Evolutionary conservation across 2,797 vertebrate genomes (phyloP).

Genomic region (Brachyalestes nurse): DNA sequence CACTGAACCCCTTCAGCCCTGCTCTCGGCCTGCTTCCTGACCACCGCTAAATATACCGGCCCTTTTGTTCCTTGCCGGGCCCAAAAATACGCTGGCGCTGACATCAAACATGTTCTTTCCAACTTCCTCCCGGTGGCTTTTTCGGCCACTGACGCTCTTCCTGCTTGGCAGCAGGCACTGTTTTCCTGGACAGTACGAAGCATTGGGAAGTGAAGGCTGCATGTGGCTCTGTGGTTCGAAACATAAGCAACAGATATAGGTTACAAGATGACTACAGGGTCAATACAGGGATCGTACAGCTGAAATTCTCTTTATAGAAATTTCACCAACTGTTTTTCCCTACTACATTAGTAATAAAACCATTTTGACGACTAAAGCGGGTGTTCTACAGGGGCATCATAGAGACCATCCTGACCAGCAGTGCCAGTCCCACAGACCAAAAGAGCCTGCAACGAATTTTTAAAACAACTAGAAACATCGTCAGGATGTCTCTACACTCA

Average conservation of each 20-base stretch:
- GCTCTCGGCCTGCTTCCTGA: slow-evolving; percentile 74
- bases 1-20: slow-evolving; percentile 59
- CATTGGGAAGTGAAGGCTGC: slow-evolving; percentile 49
- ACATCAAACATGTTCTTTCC: slow-evolving; percentile 72
- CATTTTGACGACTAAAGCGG: no score
- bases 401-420: no score
- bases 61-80: slow-evolving; percentile 65
- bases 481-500: no score
- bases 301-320: no score
- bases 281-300: neutral
- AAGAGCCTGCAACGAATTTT: no score
- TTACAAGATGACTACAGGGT: slow-evolving; percentile 23
- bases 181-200: slow-evolving; percentile 59
- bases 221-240: slow-evolving; percentile 35
- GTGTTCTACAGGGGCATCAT: no score
- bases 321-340: no score
- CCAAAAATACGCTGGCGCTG: slow-evolving; percentile 67
- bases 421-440: no score
- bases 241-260: slow-evolving; percentile 38
- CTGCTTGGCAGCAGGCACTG: slow-evolving; percentile 49
- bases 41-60: slow-evolving; percentile 71
- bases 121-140: slow-evolving; percentile 63
- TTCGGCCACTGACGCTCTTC: slow-evolving; percentile 64
- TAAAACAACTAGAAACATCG: no score
- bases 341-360: no score